A percentile compares a stretch with the other conserved stretches of the same genome.
Conservation (phyloP, 2,797 vertebrate species). For the Geotrypetes seraphini region DNA sequence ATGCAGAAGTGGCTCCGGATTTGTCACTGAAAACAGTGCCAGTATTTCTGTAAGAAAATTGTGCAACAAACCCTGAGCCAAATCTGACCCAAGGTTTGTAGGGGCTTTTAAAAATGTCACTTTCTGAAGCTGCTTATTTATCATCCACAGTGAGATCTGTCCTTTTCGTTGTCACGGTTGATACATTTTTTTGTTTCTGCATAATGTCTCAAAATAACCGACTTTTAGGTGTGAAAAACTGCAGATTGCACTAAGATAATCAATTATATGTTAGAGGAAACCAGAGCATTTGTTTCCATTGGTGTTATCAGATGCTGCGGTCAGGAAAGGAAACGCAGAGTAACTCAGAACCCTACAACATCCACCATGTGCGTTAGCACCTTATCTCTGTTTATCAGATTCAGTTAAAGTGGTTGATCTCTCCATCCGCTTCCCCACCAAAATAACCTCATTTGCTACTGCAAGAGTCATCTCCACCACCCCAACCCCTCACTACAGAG, state of each 20-base stretch:
- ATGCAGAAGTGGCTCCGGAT: too few relatives aligned
- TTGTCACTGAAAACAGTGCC: too few relatives aligned
- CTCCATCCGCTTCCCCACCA: slow-evolving; percentile 65
- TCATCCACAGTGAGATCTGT: too few relatives aligned
- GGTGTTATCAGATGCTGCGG: slow-evolving; percentile 86
- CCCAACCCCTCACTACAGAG: too few relatives aligned
- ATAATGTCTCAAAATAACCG: slow-evolving; percentile 39
- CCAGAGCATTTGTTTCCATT: slow-evolving; percentile 70
- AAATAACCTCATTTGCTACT: slow-evolving; percentile 62
- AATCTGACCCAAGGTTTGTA: too few relatives aligned
- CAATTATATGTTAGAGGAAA: slow-evolving; percentile 87
- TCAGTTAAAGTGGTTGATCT: slow-evolving; percentile 74
- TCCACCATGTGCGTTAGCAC: slow-evolving; percentile 65
- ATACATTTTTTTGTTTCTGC: too few relatives aligned
- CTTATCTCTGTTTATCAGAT: slow-evolving; percentile 73
- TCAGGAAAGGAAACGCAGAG: slow-evolving; percentile 58
- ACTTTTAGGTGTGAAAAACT: slow-evolving; percentile 41
- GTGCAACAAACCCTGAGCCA: too few relatives aligned
- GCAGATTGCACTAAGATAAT: slow-evolving; percentile 73
- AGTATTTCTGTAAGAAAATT: too few relatives aligned
- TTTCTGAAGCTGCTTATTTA: too few relatives aligned
- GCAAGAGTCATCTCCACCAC: slow-evolving; percentile 31
- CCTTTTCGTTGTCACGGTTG: too few relatives aligned
- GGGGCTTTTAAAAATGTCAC: too few relatives aligned
- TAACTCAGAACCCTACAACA: slow-evolving; percentile 51